phyloP scores from a whole-genome alignment of 2,113 vertebrate genomes.

The Upupa epops region DNA sequence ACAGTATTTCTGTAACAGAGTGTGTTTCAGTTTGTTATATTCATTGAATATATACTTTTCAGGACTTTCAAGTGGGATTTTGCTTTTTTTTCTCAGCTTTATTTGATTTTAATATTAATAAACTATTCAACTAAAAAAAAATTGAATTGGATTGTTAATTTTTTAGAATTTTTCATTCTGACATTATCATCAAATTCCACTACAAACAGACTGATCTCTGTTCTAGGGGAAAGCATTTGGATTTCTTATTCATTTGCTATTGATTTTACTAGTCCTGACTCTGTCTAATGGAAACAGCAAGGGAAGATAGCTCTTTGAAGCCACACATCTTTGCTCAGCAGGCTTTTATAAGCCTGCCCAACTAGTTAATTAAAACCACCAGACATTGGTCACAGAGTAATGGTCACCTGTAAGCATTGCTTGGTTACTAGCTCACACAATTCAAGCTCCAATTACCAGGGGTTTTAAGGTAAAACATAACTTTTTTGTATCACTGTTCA shows the following conservation, averaged over 20 bases:
- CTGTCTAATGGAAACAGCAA: background rate
- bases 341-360: background rate
- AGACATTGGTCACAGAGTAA: slow-evolving; percentile 12
- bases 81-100: background rate
- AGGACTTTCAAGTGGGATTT: background rate
- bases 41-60: background rate
- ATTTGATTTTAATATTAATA: background rate
- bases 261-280: background rate
- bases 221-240: background rate
- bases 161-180: background rate
- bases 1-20: background rate
- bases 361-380: slow-evolving; percentile 24
- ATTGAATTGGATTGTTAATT: background rate
- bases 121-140: background rate
- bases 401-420: background rate
- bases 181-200: background rate
- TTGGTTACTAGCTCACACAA: background rate
- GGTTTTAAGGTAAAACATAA: background rate
- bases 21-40: background rate
- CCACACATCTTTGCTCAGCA: background rate
- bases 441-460: background rate
- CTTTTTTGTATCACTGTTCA: background rate
- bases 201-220: background rate
- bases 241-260: background rate
- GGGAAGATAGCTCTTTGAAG: background rate